Evolutionary conservation across 2,888 invertebrate species (phyloP), one percentile per base, ranked within the genome.

Genomic region (Yponomeuta sedellus): DNA sequence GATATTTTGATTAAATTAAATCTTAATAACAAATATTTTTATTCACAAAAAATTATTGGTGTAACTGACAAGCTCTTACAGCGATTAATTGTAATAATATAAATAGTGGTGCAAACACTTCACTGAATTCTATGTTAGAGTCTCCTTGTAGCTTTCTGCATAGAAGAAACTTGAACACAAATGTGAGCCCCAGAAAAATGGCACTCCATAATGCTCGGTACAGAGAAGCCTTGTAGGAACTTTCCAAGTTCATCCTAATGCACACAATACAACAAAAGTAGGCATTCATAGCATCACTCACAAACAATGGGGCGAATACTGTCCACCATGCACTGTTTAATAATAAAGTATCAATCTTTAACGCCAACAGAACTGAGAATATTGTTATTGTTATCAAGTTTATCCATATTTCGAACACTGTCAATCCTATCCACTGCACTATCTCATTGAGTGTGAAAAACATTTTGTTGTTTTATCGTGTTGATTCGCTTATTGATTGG

Each of bases 211-310:
- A 94, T 40, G 96, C 94, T 73, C 97, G 92, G 69, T 97, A 92
- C 62, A 96, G 86, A n/a, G 96, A 96, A 66, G 94, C 93, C 82
- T 96, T 96, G 67, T 96, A 93, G 72, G 94, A 93, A 72, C 93
- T 95, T 75, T 96, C 96, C 77, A 97, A 92, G 77, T 96, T 95
- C 95, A 97, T 96, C 75, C 99, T 93, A 75, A 99, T 97, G 78
- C 97, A 97, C 67, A 99, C 96, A 75, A 99, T 99, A 65, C 97
- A 94, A 79, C 97, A 97, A 83, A 99, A 99, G 84, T 99, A 99
- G 39, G 96, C 95, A 87, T 97, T 97, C 72, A 98, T 93, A 39
- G 96, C 97, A 91, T 98, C 98, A 72, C 97, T 96, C 57, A 97
- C 94, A 88, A 98, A 99, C 52, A 99, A 89, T 0, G 99, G 98